Conservation (phyloP, 2,797 vertebrate genomes). For the Bucorvus abyssinicus region DNA sequence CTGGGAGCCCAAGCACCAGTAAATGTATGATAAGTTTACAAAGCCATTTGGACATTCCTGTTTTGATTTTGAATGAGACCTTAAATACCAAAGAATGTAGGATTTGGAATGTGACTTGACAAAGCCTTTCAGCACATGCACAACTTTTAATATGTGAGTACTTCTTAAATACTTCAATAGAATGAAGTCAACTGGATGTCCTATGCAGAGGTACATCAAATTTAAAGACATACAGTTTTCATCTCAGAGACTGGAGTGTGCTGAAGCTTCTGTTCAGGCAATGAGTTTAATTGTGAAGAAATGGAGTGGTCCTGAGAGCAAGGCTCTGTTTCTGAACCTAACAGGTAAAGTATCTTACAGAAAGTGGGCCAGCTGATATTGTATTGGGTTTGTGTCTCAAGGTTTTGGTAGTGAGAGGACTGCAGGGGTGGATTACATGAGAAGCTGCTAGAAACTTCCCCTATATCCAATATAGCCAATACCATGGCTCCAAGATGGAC, state of each 20-base stretch:
- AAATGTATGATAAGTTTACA: not conserved
- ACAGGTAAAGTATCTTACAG: not conserved
- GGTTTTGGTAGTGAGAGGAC: not conserved
- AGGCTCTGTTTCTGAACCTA: not conserved
- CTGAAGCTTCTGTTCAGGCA: not conserved
- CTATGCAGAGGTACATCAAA: not conserved
- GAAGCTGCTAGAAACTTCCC: not conserved
- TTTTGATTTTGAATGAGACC: not conserved
- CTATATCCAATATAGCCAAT: not conserved
- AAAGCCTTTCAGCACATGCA: not conserved
- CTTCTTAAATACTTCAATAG: not conserved
- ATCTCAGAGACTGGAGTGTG: not conserved
- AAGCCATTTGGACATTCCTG: not conserved
- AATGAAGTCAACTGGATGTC: not conserved
- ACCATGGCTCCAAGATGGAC: not conserved
- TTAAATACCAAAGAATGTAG: not conserved
- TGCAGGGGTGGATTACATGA: not conserved
- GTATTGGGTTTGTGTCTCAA: not conserved
- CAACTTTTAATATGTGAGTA: not conserved
- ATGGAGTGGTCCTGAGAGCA: not conserved
- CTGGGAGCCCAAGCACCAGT: not conserved
- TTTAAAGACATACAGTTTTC: not conserved
- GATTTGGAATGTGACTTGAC: not conserved
- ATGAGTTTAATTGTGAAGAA: not conserved
- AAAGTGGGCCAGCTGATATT: not conserved